These are phyloP conservation scores for Byasa hedistus DNA, from an alignment of 2,888 invertebrate species.

Conservation along the genomic window DNA sequence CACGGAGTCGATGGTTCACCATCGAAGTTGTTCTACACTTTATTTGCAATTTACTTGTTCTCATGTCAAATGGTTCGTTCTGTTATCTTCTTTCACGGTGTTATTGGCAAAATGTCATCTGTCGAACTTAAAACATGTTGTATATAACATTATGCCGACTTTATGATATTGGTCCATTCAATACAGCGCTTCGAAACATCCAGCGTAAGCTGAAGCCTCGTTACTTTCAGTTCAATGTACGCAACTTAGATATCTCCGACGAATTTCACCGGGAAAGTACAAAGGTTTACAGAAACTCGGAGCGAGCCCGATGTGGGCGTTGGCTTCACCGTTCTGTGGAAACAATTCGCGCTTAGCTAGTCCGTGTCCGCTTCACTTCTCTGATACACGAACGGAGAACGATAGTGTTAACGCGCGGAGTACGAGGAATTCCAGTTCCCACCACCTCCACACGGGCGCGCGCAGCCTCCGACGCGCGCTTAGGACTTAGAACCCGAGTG, in stretches of 20 bases:
- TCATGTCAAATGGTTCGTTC: no score
- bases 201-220: neutral
- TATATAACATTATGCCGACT: neutral
- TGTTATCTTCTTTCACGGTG: no score
- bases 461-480: conserved; percentile 53
- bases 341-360: conserved; percentile 47
- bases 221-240: neutral
- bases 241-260: neutral
- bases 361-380: conserved; percentile 68
- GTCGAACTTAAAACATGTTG: no score
- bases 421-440: conserved; percentile 65
- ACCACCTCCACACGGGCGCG: conserved; percentile 57
- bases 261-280: no score
- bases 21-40: no score
- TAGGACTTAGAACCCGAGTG: conserved; percentile 55
- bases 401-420: conserved; percentile 50
- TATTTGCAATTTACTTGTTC: no score
- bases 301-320: neutral
- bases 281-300: neutral
- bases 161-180: conserved; percentile 4
- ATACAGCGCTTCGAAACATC: neutral
- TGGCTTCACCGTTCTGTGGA: neutral
- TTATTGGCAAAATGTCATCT: no score
- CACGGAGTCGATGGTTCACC: no score
- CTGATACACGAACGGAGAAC: conserved; percentile 33